Base-by-base conservation (phyloP, 2,113 vertebrate genomes). In the Mirounga angustirostris region DNA sequence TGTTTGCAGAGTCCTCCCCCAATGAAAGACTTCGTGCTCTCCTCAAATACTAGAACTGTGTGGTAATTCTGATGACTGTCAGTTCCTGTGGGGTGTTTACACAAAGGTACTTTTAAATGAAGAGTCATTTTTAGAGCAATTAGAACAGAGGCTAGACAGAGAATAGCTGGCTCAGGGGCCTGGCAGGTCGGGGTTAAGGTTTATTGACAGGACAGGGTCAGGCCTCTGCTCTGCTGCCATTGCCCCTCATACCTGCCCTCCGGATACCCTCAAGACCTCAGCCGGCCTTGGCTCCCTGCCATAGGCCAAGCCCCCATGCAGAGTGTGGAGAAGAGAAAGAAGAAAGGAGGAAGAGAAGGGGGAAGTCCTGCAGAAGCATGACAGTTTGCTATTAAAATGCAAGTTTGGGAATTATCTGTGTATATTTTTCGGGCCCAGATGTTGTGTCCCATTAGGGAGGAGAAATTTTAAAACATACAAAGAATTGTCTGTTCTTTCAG, bases 151-250 rank as follows among this genome's bases (percentile, higher is more conserved):
- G 79, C 97, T 97, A 98, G 97, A 97, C 97, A 91, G 92, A 94
- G 94, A 96, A 92, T 89, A 94, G 88, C 89, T 71, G n/a, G 84
- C 79, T 97, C 56, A 21, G 81, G 56, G 97, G 65, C 92, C 91
- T 40, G 54, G 82, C 82, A 78, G 97, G 97, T 97, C 93, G 40
- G 90, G 98, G 98, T 97, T 96, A 96, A 91, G 97, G 91, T 92
- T 98, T 98, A 97, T 94, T 98, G 97, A 98, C 96, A 97, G 96
- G 97, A 96, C 95, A 98, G 97, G 97, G 97, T 98, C 97, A 97
- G 94, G n/a, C 74, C 52, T 83, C 94, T 74, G 86, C 94, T 89
- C 94, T 14, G 15, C 61, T 18, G 69, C 88, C 82, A n/a, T 19
- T 84, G 88, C 93, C 97, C 92, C 79, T 46, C 4, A 22, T 96